Evolutionary conservation across 2,113 vertebrate species (phyloP).

Genomic region (Pedetes capensis): DNA sequence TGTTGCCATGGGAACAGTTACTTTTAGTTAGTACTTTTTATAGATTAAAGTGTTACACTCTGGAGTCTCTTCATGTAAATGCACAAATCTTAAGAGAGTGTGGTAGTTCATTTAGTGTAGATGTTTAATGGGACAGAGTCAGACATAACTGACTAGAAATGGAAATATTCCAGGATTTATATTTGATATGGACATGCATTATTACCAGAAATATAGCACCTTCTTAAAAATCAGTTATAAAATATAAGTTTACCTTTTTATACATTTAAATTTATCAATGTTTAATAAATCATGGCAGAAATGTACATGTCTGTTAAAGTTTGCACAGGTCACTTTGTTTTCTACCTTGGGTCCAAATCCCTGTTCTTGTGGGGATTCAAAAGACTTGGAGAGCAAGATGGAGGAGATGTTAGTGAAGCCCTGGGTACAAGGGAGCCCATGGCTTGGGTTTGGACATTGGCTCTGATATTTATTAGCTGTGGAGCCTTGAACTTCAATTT

Average conservation of each 20-base stretch:
- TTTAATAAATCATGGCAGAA: not conserved
- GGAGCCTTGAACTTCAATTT: not conserved
- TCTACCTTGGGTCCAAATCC: not conserved
- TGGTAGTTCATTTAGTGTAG: constrained; percentile 20
- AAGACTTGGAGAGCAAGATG: not conserved
- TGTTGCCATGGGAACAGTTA: constrained; percentile 80
- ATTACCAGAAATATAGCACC: not conserved
- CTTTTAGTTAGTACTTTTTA: constrained; percentile 74
- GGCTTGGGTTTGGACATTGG: not conserved
- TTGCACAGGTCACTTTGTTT: not conserved
- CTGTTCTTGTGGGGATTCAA: not conserved
- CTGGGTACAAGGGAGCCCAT: not conserved
- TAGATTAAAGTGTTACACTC: constrained; percentile 63
- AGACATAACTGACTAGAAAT: not conserved
- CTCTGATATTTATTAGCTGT: not conserved
- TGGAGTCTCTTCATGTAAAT: constrained; percentile 73
- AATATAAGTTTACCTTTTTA: not conserved
- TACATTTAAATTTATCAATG: not conserved
- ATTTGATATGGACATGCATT: not conserved
- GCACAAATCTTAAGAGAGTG: constrained; percentile 58
- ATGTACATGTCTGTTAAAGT: not conserved
- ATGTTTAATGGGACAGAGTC: not conserved
- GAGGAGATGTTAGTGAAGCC: rapidly evolving
- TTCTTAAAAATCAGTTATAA: not conserved
- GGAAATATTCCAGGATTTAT: not conserved